phyloP scores from a whole-genome alignment of 2,113 vertebrate genomes.

The Crotalus viridis region DNA sequence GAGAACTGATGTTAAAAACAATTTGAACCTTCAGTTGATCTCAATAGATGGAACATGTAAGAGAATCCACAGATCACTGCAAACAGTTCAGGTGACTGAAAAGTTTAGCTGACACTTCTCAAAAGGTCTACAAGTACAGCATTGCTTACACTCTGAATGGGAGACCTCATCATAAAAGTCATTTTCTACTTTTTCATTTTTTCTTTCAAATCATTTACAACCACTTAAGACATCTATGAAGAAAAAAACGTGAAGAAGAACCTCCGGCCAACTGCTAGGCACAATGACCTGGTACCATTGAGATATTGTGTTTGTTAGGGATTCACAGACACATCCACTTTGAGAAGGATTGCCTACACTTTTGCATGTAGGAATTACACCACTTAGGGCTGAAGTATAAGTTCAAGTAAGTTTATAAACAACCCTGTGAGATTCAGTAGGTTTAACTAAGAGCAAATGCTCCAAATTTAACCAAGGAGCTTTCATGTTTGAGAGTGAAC shows the following conservation, averaged over 20 bases:
- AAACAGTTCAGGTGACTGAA: neutral
- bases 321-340: neutral
- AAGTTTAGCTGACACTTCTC: neutral
- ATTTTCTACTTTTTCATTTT: neutral
- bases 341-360: neutral
- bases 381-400: neutral
- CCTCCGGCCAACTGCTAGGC: neutral
- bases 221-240: neutral
- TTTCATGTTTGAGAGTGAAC: neutral
- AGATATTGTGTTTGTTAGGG: neutral
- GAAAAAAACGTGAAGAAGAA: neutral
- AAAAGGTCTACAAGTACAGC: neutral
- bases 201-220: neutral
- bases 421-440: neutral
- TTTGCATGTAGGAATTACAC: neutral
- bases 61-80: neutral
- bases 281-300: neutral
- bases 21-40: neutral
- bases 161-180: neutral
- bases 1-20: neutral
- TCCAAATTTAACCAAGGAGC: neutral
- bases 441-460: neutral
- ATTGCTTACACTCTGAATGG: neutral
- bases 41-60: neutral
- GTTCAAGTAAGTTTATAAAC: neutral